Base-by-base conservation (phyloP, 2,113 vertebrate species). In the Indri indri region DNA sequence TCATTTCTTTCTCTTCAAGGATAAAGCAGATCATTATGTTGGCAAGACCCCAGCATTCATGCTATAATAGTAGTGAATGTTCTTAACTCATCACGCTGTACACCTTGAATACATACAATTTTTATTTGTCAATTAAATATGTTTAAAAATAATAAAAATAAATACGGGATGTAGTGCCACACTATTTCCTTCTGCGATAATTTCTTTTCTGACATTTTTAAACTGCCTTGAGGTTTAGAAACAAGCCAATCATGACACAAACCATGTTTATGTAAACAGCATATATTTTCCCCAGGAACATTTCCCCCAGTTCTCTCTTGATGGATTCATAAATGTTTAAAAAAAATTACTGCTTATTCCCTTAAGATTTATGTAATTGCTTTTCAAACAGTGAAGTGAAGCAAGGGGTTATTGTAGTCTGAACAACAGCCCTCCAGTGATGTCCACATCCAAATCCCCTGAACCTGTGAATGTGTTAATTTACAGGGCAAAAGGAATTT, bases 1-100 rank as follows among this genome's bases (percentile, higher is more conserved):
- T 77, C 22, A 70, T 70, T 87, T 92, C 18, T 27, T 65, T 77
- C 34, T 65, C 66, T 90, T 82, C 65, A 90, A 90, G 50, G 61
- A 61, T 47, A 86, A 92, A 92, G 30, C 30, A 54, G 30, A 90
- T 82, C 37, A 71, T 92, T 63, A n/a, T 16, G 11, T 17, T 50
- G 40, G 9, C 50, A 84, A 85, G 25, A 37, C 18, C 22, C 20
- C 32, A 57, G 18, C 42, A 61, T 85, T 68, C 37, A 73, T n/a
- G 5, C 16, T 76, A 8, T 70, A 70, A 37, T 40, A 52, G 47
- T 23, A 86, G n/a, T 23, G 18, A 73, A 61, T 70, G 17, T 65
- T 85, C 34, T 82, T 79, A 42, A 63, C 71, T 63, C 37, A 42
- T 63, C 37, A 63, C 17, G 3, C 17, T 57, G 34, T 57, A 32